phyloP scores from a whole-genome alignment of 2,797 vertebrate genomes.

The Crypturellus tataupa region DNA sequence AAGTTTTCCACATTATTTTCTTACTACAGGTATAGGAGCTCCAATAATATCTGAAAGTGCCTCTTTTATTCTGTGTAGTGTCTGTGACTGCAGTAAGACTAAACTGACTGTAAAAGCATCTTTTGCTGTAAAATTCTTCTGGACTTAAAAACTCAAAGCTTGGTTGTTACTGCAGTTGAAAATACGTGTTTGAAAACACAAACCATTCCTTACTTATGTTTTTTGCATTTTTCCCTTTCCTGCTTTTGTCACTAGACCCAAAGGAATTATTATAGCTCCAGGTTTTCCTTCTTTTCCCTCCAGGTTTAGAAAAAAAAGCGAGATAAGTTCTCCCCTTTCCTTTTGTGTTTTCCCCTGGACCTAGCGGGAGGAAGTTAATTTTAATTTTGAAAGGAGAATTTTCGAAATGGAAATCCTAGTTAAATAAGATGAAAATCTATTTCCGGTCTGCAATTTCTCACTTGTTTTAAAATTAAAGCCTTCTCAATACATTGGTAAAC shows the following conservation, averaged over 20 bases:
- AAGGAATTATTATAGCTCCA: background rate
- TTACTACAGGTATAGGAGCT: background rate
- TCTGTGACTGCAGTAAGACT: background rate
- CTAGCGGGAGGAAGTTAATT: background rate
- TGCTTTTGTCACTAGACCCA: background rate
- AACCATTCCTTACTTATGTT: background rate
- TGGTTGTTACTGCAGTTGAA: background rate
- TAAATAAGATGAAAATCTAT: background rate
- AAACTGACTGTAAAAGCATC: background rate
- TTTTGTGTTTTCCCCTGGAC: background rate
- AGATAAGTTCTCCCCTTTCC: background rate
- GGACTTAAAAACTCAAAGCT: background rate
- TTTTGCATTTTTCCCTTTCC: background rate
- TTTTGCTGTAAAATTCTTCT: background rate
- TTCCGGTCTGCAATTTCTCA: background rate
- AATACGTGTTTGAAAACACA: background rate
- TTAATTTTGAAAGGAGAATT: background rate
- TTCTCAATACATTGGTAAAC: background rate
- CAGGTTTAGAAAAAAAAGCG: background rate
- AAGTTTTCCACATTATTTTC: background rate
- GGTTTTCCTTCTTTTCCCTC: background rate
- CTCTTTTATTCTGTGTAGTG: background rate
- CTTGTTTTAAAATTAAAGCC: background rate
- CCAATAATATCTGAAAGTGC: background rate
- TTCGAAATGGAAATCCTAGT: background rate